Evolutionary conservation across 2,113 vertebrate genomes (phyloP), one percentile per base, ranked within the genome.

Genomic region (Lepisosteus osseus): DNA sequence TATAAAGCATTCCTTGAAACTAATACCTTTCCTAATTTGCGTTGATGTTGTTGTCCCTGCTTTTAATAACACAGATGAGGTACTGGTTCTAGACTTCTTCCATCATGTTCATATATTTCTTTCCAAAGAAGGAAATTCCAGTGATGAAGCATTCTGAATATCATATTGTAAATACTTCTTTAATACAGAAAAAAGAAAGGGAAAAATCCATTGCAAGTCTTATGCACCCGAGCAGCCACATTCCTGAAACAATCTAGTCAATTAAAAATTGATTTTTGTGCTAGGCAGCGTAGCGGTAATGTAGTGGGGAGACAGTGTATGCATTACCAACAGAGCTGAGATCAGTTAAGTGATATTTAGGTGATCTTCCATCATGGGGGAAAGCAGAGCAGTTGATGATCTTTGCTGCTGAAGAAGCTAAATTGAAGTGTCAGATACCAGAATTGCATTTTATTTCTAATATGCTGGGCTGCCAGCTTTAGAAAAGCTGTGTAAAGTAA

Each of bases 361-460:
- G 87, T 85, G 86, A 83, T 89, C 86, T 90, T 91, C 86, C 85
- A 83, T 89, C 88, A 82, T 80, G 80, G 86, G 82, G 73, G 86
- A 84, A 82, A 88, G 82, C 83, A 76, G 78, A 75, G 79, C 71
- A 72, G 82, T 84, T 88, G 90, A 91, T 89, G 91, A 88, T 88
- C 84, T 83, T 87, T 82, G 82, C 85, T 86, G 82, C 86, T 83
- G 82, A 86, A 83, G 85, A 83, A 90, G 83, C 84, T 89, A 91
- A 91, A 90, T 86, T 87, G 82, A 90, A 92, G 87, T 90, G 91
- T 91, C 90, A 90, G 85, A 73, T 86, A 87, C 78, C 82, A 87
- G 82, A 80, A 85, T 90, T 90, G 86, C 83, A 84, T 90, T 93
- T 94, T 92, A 90, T 91, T 90, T 91, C 90, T 90, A 86, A 88